A percentile compares a stretch with the other conserved stretches of the same genome.
Evolutionary conservation across 2,797 vertebrate species (phyloP).

Genomic region (Heteromormyrus szaboi): DNA sequence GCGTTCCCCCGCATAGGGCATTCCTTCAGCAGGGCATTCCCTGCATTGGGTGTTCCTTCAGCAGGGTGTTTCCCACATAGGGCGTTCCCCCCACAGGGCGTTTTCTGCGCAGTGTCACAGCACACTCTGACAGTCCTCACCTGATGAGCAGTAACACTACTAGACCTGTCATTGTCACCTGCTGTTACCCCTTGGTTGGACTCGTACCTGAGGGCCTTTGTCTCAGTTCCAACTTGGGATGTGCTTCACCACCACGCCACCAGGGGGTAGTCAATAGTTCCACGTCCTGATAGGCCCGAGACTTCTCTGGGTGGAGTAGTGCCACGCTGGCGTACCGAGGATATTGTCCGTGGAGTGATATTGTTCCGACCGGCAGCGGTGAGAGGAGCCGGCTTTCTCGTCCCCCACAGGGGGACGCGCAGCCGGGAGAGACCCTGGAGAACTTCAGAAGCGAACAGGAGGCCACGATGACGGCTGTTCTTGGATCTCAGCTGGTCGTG

Average conservation of each 20-base stretch:
- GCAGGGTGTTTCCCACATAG: background rate
- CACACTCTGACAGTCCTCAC: background rate
- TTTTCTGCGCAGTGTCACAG: background rate
- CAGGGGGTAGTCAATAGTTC: background rate
- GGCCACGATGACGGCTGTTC: background rate
- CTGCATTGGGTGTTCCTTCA: background rate
- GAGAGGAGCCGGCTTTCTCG: background rate
- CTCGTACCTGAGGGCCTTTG: slow-evolving; percentile 37
- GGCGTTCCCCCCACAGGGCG: background rate
- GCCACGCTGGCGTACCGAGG: background rate
- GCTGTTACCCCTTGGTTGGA: slow-evolving; percentile 52
- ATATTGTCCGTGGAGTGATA: background rate
- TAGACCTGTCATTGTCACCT: slow-evolving; percentile 48
- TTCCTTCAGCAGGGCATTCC: background rate
- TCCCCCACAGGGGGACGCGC: background rate
- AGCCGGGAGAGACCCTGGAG: background rate
- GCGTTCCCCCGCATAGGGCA: too few relatives aligned
- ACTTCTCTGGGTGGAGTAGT: background rate
- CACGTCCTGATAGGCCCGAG: background rate
- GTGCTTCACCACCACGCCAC: background rate
- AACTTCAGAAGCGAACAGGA: background rate
- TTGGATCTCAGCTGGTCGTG: background rate
- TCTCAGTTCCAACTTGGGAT: background rate
- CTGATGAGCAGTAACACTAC: background rate
- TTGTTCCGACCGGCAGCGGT: background rate